Evolutionary conservation across 2,113 vertebrate genomes (phyloP).

Genomic region (Ammodytes dubius): DNA sequence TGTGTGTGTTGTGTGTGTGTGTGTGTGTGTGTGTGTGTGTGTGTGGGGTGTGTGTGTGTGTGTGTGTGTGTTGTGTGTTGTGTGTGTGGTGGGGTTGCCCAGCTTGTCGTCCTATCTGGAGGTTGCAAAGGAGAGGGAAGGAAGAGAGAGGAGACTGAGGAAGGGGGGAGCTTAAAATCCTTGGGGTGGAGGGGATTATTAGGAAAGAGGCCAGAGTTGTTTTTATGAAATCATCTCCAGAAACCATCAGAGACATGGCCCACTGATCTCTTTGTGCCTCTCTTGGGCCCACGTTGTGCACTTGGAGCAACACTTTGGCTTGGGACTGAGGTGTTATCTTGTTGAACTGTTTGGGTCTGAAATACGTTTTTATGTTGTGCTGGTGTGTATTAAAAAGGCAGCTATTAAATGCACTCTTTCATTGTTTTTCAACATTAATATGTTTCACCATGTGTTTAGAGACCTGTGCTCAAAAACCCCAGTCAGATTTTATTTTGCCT

Average conservation of each 20-base stretch:
- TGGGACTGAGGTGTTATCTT: background rate
- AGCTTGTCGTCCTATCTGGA: conserved; percentile 46
- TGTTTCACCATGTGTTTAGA: too few species aligned
- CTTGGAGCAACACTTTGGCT: background rate
- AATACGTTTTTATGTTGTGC: background rate
- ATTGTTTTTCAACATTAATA: too few species aligned
- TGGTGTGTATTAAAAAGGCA: background rate
- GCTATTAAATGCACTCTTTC: too few species aligned
- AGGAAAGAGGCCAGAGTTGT: conserved; percentile 66
- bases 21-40: conserved; percentile 33
- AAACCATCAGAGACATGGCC: conserved; percentile 54
- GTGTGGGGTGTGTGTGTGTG: conserved; percentile 39
- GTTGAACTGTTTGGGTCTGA: background rate
- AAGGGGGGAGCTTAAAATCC: conserved; percentile 11
- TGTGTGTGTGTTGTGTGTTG: conserved; percentile 7
- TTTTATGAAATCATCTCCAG: conserved; percentile 68
- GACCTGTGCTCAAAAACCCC: too few species aligned
- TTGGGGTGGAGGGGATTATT: conserved; percentile 57
- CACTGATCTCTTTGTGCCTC: conserved; percentile 60
- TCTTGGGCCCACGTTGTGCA: conserved; percentile 15
- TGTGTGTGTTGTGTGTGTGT: too few species aligned
- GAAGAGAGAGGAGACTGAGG: conserved; percentile 14
- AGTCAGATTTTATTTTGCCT: too few species aligned
- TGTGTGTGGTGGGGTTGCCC: conserved; percentile 49
- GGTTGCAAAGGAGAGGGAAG: conserved; percentile 19